Base-by-base conservation (phyloP, 2,888 invertebrate species). In the Mesopsocus fuscifrons region DNA sequence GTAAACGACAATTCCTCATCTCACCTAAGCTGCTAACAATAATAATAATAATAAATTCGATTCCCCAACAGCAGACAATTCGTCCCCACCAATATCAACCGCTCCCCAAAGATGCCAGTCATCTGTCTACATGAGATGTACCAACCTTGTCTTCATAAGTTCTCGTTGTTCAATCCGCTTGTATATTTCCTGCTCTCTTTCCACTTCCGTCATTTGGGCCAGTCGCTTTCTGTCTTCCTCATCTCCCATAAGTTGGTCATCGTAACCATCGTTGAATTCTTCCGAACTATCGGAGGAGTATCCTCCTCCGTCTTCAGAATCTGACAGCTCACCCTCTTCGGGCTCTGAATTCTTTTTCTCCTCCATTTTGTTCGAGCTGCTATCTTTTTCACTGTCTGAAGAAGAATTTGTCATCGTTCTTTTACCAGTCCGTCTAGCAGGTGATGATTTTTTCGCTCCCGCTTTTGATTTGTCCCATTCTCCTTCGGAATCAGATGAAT, bases 221-320 rank as follows among this genome's bases (percentile, higher is more conserved):
- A 97, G 65, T 0, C 85, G 66, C 2, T 84, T 81, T 53, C 87
- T 75, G 65, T 97, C 97, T 51, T 89, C 94, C 46, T 87, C 92
- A 60, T 95, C 94, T 0, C 94, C 94, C 81, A 95, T 94, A 21
- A 95, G 70, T 57, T 95, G 85, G 49, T 95, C 94, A 58, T 94
- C 95, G 53, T 85, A 92, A 48, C 95, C 95, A 64, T 97, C 95
- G 57, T 91, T 81, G 57, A 94, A 95, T 60, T 92, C 91, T 50
- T 81, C 82, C 49, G 85, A 80, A 43, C 73, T 74, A 50, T 74
- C 74, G 34, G 74, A 68, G 1, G 66, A 68, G 41, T 64, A 64
- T 44, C 69, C 71, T 45, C 72, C 71, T 49, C 69, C 68, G 43
- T 67, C 67, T 9, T 63, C 71, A 5, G 70, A 71, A 53, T 77